Percentiles rank a stretch among this genome's conserved stretches.
These are phyloP conservation scores for Apeltes quadracus DNA, from an alignment of 2,113 vertebrate species.

Conservation along the genomic window DNA sequence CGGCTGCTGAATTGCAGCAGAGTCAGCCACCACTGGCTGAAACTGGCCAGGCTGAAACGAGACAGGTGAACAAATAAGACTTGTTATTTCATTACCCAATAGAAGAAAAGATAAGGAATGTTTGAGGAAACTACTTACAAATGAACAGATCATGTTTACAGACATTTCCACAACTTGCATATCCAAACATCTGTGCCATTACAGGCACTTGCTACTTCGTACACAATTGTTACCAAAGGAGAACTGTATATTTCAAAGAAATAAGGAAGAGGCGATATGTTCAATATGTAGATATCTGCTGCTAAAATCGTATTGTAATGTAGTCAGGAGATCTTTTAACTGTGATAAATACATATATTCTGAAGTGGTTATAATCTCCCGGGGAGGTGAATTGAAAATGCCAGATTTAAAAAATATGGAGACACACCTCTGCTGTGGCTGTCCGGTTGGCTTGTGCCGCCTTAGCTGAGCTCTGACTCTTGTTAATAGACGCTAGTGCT, in stretches of 20 bases:
- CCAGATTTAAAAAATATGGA: background rate
- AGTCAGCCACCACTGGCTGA: slow-evolving; percentile 77
- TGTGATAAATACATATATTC: background rate
- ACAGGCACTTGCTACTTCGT: background rate
- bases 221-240: background rate
- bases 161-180: background rate
- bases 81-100: background rate
- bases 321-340: background rate
- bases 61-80: slow-evolving; percentile 8
- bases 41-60: slow-evolving; percentile 79
- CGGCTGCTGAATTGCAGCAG: slow-evolving; percentile 82
- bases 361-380: background rate
- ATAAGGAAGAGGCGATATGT: background rate
- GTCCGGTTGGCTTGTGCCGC: slow-evolving; percentile 56
- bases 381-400: background rate
- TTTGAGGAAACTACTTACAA: background rate
- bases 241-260: background rate
- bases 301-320: background rate
- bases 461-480: slow-evolving; percentile 74
- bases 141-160: background rate
- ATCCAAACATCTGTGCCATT: background rate
- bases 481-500: slow-evolving; percentile 82
- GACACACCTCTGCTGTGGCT: slow-evolving; percentile 53
- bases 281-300: background rate
- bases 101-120: background rate